Evolutionary conservation across 2,113 vertebrate genomes (phyloP).

Genomic region (Pseudopipra pipra): DNA sequence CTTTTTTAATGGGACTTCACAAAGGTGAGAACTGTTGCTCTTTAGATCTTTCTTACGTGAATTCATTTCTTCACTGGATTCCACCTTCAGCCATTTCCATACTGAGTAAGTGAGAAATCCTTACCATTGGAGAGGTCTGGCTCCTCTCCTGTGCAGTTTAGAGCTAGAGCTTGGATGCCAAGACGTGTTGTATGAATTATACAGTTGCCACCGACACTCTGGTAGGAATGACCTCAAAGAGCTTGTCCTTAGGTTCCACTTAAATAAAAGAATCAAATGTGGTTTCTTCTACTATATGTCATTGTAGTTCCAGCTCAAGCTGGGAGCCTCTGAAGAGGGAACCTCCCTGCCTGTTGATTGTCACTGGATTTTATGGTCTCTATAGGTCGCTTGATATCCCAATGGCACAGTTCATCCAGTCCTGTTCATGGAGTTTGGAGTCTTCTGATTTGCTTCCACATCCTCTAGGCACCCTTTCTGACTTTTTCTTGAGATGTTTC

Average conservation of each 20-base stretch:
- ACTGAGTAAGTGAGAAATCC: not conserved
- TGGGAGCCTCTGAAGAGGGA: not conserved
- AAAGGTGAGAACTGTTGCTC: not conserved
- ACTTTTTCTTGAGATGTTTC: not conserved
- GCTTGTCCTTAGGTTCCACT: not conserved
- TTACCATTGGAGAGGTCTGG: not conserved
- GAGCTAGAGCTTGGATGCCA: not conserved
- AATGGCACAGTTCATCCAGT: not conserved
- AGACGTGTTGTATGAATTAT: not conserved
- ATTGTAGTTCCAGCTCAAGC: not conserved
- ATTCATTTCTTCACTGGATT: not conserved
- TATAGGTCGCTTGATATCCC: not conserved
- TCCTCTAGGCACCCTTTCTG: not conserved
- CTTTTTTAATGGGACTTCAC: not conserved
- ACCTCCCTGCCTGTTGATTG: accelerated
- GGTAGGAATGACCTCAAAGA: not conserved
- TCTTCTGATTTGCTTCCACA: not conserved
- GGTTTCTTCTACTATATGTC: not conserved
- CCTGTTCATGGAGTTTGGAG: not conserved
- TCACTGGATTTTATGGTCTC: not conserved
- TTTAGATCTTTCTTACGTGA: not conserved
- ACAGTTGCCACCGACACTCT: not conserved
- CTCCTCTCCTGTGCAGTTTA: not conserved
- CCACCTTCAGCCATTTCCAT: not conserved
- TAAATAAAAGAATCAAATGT: not conserved